Conservation (phyloP, 2,113 vertebrate species). For the Cavia porcellus region DNA sequence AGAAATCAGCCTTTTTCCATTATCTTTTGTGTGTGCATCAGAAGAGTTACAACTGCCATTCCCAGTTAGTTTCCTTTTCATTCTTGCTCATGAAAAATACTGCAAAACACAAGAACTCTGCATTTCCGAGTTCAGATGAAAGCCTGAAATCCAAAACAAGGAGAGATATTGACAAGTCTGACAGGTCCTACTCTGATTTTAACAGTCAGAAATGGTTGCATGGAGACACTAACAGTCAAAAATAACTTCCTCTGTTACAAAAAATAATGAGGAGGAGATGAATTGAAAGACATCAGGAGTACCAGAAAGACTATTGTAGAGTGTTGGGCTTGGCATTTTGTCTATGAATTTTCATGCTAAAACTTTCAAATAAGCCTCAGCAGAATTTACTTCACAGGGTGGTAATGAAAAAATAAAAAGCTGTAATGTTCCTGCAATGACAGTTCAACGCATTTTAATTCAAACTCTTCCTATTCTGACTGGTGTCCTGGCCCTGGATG, state of each 20-base stretch:
- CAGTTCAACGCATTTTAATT: background rate
- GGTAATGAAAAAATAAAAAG: conserved; percentile 48
- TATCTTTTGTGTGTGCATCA: background rate
- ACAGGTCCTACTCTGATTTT: conserved; percentile 63
- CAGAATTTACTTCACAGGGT: conserved; percentile 33
- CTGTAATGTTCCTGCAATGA: background rate
- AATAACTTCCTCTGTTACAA: conserved; percentile 73
- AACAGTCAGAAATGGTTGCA: conserved; percentile 64
- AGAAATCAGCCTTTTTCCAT: conserved; percentile 40
- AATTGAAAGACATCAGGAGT: conserved; percentile 59
- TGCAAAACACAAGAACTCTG: conserved; percentile 32
- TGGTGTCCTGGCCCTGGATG: background rate
- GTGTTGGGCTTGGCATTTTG: conserved; percentile 57
- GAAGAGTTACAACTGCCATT: conserved; percentile 54
- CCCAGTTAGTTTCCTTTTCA: conserved; percentile 62
- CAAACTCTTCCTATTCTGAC: background rate
- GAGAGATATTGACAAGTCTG: conserved; percentile 67
- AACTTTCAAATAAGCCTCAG: conserved; percentile 54
- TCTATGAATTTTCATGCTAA: conserved; percentile 72
- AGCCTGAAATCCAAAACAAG: conserved; percentile 57
- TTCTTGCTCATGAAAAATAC: conserved; percentile 50
- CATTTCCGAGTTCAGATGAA: conserved; percentile 68
- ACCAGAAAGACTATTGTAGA: conserved; percentile 68
- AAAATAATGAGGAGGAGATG: conserved; percentile 67
- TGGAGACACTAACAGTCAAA: conserved; percentile 70